These are phyloP conservation scores for Sebastes steindachneri DNA, from an alignment of 2,797 vertebrate species.

Conservation along the genomic window DNA sequence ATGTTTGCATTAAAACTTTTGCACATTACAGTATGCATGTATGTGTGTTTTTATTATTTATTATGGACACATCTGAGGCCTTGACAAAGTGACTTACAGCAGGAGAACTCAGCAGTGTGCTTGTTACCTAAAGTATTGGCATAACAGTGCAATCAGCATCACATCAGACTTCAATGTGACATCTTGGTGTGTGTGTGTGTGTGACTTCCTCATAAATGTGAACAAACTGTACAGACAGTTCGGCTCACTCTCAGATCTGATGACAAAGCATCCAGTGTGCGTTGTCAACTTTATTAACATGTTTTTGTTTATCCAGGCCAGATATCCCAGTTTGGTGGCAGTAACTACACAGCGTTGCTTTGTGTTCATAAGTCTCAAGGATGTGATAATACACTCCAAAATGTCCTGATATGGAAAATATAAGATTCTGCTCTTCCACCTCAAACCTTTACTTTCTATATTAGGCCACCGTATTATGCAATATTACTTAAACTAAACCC, in stretches of 20 bases:
- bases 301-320: neutral
- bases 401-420: neutral
- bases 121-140: neutral
- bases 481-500: neutral
- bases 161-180: neutral
- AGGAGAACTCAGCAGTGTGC: neutral
- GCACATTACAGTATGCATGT: neutral
- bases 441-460: neutral
- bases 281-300: neutral
- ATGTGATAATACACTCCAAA: neutral
- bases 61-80: neutral
- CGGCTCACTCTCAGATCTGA: neutral
- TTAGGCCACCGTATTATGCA: neutral
- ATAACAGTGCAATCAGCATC: neutral
- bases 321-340: neutral
- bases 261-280: neutral
- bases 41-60: neutral
- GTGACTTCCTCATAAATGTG: conserved; percentile 11
- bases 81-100: neutral
- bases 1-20: neutral
- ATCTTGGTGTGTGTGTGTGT: neutral
- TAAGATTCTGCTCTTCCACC: neutral
- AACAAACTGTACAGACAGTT: conserved; percentile 17
- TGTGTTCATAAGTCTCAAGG: neutral
- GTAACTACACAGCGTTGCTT: neutral